Percentiles rank a stretch among this genome's conserved stretches.
Conservation (phyloP, 2,888 invertebrate species). For the Acanthosepion lycidas region DNA sequence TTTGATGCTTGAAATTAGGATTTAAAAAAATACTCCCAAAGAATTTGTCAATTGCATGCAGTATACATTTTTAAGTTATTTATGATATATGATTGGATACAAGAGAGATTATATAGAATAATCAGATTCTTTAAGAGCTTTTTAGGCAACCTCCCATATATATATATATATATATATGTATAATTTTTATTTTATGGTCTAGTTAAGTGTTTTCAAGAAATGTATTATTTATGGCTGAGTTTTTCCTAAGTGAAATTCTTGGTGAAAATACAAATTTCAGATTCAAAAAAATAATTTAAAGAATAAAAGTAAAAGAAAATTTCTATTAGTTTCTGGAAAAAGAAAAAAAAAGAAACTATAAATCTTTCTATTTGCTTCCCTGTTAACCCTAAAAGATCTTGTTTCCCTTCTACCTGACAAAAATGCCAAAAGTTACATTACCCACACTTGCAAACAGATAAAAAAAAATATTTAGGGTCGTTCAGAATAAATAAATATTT, state of each 20-base stretch:
- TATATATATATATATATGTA: neutral
- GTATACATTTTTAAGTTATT: neutral
- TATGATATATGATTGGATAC: neutral
- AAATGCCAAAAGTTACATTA: no score
- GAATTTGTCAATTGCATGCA: conserved; percentile 9
- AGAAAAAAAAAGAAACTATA: neutral
- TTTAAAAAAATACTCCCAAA: conserved; percentile 24
- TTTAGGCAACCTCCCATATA: neutral
- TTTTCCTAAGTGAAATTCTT: neutral
- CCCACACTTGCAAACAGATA: no score
- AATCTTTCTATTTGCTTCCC: neutral
- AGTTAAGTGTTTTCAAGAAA: neutral
- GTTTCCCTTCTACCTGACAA: no score
- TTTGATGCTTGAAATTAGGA: neutral
- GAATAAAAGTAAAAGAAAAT: neutral
- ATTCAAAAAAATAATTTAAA: neutral
- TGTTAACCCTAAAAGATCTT: neutral
- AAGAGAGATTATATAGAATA: neutral
- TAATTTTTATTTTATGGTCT: neutral
- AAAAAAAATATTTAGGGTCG: no score
- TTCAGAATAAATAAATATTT: no score
- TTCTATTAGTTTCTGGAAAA: neutral
- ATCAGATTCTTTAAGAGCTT: neutral
- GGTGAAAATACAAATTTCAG: neutral
- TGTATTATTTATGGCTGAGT: neutral